These are phyloP conservation scores for Acanthornis magna DNA, from an alignment of 2,797 vertebrate species.

Conservation along the genomic window DNA sequence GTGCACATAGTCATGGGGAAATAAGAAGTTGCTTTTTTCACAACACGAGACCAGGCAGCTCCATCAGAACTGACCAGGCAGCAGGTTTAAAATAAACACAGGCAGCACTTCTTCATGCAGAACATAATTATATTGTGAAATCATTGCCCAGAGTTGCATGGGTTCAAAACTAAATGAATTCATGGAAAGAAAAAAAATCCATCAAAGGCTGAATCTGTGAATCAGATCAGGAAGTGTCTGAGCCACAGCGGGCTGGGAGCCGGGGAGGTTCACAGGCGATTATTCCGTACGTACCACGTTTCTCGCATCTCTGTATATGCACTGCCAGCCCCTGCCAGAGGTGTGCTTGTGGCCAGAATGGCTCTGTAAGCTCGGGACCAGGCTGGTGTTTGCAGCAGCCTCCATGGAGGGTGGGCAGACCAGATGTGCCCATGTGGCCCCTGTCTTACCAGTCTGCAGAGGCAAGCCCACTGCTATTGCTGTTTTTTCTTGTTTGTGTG, in stretches of 20 bases:
- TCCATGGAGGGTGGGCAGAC: background rate
- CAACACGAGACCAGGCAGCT: background rate
- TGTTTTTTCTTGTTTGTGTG: background rate
- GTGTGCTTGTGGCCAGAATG: background rate
- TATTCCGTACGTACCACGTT: background rate
- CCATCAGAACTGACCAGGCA: background rate
- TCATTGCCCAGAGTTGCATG: conserved; percentile 12
- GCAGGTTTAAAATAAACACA: conserved; percentile 38
- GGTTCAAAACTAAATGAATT: conserved; percentile 54
- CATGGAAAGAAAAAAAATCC: conserved; percentile 41
- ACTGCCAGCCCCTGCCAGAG: background rate
- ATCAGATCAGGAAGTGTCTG: conserved; percentile 33
- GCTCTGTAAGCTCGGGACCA: background rate
- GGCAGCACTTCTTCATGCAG: background rate
- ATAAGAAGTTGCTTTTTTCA: background rate
- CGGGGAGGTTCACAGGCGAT: background rate
- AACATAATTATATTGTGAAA: conserved; percentile 34
- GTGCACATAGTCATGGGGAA: background rate
- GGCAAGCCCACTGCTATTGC: background rate
- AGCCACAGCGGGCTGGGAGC: conserved; percentile 6
- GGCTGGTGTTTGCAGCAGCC: background rate
- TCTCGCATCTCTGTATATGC: background rate
- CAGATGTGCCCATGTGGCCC: background rate
- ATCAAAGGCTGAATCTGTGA: conserved; percentile 21
- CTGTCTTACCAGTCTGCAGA: background rate